phyloP scores from a whole-genome alignment of 2,888 invertebrate species.

The Anarsia innoxiella region DNA sequence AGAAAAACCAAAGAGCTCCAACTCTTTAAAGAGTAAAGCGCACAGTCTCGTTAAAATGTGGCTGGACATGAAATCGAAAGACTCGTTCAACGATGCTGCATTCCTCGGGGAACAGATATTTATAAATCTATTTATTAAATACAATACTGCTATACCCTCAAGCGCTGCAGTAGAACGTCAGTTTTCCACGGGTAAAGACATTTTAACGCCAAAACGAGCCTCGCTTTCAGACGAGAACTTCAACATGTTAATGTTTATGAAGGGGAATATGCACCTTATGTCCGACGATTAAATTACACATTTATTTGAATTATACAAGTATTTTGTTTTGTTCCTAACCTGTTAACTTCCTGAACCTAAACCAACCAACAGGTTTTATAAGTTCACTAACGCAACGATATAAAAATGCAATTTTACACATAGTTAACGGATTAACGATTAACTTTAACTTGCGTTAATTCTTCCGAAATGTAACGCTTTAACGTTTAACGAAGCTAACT shows the following conservation, averaged over 20 bases:
- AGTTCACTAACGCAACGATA: too few relatives aligned
- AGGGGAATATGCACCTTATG: constrained; percentile 22
- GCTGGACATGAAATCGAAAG: constrained; percentile 27
- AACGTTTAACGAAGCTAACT: too few relatives aligned
- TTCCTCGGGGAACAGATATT: constrained; percentile 25
- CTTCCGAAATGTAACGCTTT: too few relatives aligned
- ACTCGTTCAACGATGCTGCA: constrained; percentile 26
- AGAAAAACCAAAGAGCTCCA: constrained; percentile 22
- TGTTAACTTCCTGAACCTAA: too few relatives aligned
- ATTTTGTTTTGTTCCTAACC: too few relatives aligned
- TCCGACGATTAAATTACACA: constrained; percentile 18
- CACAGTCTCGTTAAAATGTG: constrained; percentile 28
- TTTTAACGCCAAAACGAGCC: constrained; percentile 19
- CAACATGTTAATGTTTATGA: constrained; percentile 23
- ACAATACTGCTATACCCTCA: constrained; percentile 20
- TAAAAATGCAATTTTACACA: too few relatives aligned
- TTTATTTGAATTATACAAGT: too few relatives aligned
- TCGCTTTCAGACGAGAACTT: constrained; percentile 24
- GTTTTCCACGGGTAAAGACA: constrained; percentile 19
- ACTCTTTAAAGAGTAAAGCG: constrained; percentile 22
- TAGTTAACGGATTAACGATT: too few relatives aligned
- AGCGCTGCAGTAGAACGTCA: constrained; percentile 18
- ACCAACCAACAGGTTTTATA: too few relatives aligned
- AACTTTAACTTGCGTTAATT: too few relatives aligned
- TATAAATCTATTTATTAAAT: constrained; percentile 20